Base-by-base conservation (phyloP, 2,113 vertebrate genomes). In the Actinemys pallida region DNA sequence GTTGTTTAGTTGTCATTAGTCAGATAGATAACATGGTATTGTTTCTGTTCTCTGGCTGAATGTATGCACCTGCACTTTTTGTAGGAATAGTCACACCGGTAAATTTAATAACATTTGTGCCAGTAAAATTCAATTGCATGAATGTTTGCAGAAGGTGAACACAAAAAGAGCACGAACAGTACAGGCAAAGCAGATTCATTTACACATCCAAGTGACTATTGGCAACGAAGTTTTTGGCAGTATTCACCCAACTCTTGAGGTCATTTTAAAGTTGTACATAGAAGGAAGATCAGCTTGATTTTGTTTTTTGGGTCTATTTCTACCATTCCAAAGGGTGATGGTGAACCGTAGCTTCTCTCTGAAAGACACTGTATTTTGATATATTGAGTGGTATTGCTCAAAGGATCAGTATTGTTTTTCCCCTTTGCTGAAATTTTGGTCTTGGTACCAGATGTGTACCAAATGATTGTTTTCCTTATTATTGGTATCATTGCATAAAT, bases 391-490 rank as follows among this genome's bases (percentile, higher is more conserved):
- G 31, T 56, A 20, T 62, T 86, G 59, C 83, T 86, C 52, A n/a
- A 16, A 76, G 31, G 39, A 62, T 79, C 39, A 5, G 39, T 93
- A 1, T 53, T 84, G 39, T 52, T 54, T 69, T 69, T 87, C 31
- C 69, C 45, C 6, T 93, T 84, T 49, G 78, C 75, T 53, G 87
- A 76, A 90, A 91, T 24, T 50, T 84, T 91, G 69, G 87, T 16
- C 47, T 42, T 76, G 5, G 11, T 45, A 25, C 20, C 42, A 5
- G 20, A 22, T 45, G 75, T 79, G 53, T 56, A 25, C 20, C 39
- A 53, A 81, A 39, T 54, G 49, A 79, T 59, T 2, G 50, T 5
- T 53, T 57, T 19, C 52, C 69, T 25, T 10, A 1, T 2, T 75
- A 7, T 39, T 25, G 39, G 2, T 89, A 49, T 22, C 53, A 57